These are phyloP conservation scores for Numida meleagris DNA, from an alignment of 2,113 vertebrate genomes.

Conservation along the genomic window DNA sequence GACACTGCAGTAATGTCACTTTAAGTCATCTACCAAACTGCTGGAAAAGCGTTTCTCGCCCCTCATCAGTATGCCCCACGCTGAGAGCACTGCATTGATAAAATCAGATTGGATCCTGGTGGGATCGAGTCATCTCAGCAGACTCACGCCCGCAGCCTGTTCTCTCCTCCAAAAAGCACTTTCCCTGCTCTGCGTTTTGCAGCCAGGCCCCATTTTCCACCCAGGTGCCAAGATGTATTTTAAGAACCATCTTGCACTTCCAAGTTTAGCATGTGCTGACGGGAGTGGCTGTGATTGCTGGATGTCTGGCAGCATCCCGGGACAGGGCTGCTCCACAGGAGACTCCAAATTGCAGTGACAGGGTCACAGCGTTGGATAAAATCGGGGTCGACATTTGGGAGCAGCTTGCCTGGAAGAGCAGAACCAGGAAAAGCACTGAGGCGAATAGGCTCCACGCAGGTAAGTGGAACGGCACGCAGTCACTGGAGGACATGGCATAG, in stretches of 20 bases:
- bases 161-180: background rate
- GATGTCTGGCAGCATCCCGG: background rate
- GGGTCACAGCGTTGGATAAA: background rate
- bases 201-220: background rate
- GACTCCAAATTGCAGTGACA: background rate
- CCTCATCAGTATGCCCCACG: too few relatives aligned
- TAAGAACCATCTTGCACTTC: background rate
- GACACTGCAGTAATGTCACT: background rate
- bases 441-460: accelerated
- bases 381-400: background rate
- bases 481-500: background rate
- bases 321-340: background rate
- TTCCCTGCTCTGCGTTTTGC: background rate
- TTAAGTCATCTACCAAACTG: background rate
- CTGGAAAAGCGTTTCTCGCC: background rate
- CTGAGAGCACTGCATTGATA: background rate
- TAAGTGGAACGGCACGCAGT: too few relatives aligned
- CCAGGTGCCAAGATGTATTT: background rate
- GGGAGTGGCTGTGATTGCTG: background rate
- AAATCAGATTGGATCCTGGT: background rate
- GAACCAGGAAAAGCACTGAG: background rate
- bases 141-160: background rate
- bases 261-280: background rate
- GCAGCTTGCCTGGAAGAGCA: background rate
- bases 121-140: background rate